Conservation (phyloP, 2,113 vertebrate species). For the Chelonoidis abingdonii region DNA sequence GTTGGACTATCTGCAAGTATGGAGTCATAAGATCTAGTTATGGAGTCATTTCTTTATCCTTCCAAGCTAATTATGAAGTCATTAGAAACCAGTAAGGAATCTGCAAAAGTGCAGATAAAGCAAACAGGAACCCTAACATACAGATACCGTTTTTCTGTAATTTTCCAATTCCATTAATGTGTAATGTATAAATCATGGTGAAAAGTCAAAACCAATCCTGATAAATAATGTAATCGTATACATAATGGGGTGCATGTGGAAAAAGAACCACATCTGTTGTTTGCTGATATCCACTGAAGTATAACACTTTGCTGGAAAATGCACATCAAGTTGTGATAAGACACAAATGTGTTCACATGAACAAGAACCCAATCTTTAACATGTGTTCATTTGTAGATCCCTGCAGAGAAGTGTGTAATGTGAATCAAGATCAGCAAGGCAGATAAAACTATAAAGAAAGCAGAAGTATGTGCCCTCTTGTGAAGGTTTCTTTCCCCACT, state of each 20-base stretch:
- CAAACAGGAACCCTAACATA: neutral
- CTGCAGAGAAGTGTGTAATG: neutral
- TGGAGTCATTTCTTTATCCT: neutral
- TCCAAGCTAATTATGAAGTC: slow-evolving; percentile 23
- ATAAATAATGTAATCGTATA: neutral
- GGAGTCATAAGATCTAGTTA: neutral
- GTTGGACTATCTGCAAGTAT: neutral
- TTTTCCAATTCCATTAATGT: neutral
- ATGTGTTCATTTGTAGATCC: neutral
- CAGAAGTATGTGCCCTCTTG: neutral
- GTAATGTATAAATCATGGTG: neutral
- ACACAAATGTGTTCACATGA: neutral
- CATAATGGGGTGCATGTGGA: neutral
- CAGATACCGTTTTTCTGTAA: slow-evolving; percentile 25
- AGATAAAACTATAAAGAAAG: neutral
- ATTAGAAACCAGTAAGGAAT: neutral
- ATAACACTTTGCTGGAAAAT: slow-evolving; percentile 1
- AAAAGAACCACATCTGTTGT: slow-evolving; percentile 1
- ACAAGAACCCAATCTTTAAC: neutral
- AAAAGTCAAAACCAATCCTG: neutral
- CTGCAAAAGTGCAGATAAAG: slow-evolving; percentile 15
- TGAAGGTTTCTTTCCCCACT: no score
- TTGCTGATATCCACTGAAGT: neutral
- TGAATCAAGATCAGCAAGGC: neutral
- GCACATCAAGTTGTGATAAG: neutral